These are phyloP conservation scores for Drosophila sucinea DNA, from an alignment of 1,140 invertebrate species.

Conservation along the genomic window DNA sequence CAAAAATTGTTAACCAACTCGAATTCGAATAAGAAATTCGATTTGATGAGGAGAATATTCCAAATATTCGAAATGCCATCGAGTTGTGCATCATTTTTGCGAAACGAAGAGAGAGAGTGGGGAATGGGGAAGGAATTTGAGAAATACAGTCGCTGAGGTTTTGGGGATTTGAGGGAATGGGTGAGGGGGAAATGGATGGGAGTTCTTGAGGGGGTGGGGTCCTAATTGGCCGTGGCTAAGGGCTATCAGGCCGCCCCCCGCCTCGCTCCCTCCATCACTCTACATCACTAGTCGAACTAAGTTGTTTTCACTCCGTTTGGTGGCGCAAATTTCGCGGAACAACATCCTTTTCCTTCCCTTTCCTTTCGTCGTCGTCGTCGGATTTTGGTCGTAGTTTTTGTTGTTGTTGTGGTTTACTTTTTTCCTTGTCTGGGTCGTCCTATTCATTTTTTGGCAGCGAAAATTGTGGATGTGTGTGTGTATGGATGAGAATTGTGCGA, in stretches of 20 bases:
- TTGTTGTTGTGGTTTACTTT: neutral
- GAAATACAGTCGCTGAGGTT: conserved; percentile 69
- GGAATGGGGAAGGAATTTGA: conserved; percentile 18
- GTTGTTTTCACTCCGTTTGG: conserved; percentile 45
- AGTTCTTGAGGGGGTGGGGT: neutral
- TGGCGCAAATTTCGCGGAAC: conserved; percentile 26
- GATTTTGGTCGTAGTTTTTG: neutral
- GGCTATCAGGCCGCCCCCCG: neutral
- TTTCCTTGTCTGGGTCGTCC: neutral
- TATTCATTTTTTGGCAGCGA: conserved; percentile 66
- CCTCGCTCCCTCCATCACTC: conserved; percentile 42
- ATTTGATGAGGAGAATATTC: conserved; percentile 16
- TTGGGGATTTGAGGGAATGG: conserved; percentile 19
- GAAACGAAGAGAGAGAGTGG: conserved; percentile 7
- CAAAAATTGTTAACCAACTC: conserved; percentile 19
- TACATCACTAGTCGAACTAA: conserved; percentile 51
- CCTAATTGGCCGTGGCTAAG: neutral
- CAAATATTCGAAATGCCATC: neutral
- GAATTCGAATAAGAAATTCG: conserved; percentile 36
- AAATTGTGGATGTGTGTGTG: conserved; percentile 43
- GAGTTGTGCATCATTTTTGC: conserved; percentile 4
- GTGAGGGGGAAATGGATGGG: conserved; percentile 12
- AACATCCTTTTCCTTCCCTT: neutral
- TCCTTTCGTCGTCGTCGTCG: neutral
- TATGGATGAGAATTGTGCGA: conserved; percentile 8